Percentiles rank a stretch among this genome's conserved stretches.
Evolutionary conservation across 2,113 vertebrate genomes (phyloP).

Genomic region (Ibidorhyncha struthersii): DNA sequence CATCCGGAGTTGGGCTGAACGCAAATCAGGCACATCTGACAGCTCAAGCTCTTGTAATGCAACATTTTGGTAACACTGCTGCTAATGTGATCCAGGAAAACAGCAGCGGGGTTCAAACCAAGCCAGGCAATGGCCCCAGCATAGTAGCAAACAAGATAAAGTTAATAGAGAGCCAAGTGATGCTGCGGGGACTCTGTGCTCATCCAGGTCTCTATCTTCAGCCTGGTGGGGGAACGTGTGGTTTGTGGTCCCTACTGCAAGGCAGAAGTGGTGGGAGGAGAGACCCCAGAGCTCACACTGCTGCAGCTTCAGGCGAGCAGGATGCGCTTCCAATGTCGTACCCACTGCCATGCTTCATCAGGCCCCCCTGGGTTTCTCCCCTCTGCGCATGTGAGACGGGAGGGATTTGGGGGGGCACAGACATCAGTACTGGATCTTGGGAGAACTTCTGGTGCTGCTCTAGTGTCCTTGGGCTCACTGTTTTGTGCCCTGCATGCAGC

Average conservation of each 20-base stretch:
- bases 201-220: not conserved
- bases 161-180: not conserved
- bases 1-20: not conserved
- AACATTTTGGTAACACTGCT: not conserved
- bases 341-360: not conserved
- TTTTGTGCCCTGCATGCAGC: not conserved
- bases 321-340: not conserved
- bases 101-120: not conserved
- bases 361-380: not conserved
- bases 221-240: not conserved
- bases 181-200: not conserved
- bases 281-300: not conserved
- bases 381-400: not conserved
- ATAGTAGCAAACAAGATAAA: not conserved
- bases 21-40: not conserved
- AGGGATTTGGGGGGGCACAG: not conserved
- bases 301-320: not conserved
- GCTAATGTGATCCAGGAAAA: not conserved
- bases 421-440: not conserved
- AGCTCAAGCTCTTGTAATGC: not conserved
- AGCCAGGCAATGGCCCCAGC: not conserved
- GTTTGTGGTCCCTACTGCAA: not conserved
- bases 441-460: not conserved
- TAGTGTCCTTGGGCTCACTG: not conserved
- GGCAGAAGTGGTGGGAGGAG: not conserved